Conservation (phyloP, 1,140 invertebrate genomes). For the Cyphomyrmex costatus region DNA sequence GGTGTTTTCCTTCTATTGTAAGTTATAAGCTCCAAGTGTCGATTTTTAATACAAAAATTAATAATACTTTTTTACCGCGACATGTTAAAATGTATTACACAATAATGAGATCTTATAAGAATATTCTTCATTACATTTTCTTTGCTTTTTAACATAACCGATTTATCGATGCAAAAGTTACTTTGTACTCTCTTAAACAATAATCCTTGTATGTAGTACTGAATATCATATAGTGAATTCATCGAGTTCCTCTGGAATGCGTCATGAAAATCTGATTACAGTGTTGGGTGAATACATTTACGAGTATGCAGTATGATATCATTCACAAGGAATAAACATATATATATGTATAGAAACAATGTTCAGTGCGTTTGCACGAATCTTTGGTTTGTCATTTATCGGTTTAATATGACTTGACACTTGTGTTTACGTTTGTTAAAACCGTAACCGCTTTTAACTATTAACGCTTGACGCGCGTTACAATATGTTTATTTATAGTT, state of each 20-base stretch:
- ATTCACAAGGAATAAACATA: not conserved
- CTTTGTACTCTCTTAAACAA: not conserved
- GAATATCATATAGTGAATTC: not conserved
- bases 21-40: not conserved
- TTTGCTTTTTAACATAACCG: not conserved
- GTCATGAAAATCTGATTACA: slow-evolving; percentile 17
- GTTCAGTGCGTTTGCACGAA: not conserved
- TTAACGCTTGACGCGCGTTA: not conserved
- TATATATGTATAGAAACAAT: not conserved
- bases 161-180: not conserved
- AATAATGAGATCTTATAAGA: not conserved
- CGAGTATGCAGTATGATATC: slow-evolving; percentile 34
- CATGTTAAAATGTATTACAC: not conserved
- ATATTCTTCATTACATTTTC: not conserved
- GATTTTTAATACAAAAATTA: not conserved
- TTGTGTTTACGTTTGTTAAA: not conserved
- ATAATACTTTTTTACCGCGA: not conserved
- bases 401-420: not conserved
- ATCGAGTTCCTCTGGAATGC: slow-evolving; percentile 4
- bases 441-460: not conserved
- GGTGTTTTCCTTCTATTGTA: slow-evolving; percentile 35
- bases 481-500: slow-evolving; percentile 6
- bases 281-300: slow-evolving; percentile 40
- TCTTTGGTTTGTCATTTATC: not conserved
- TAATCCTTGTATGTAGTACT: not conserved